phyloP scores from a whole-genome alignment of 2,113 vertebrate species.

The Cephalopholis sonnerati region DNA sequence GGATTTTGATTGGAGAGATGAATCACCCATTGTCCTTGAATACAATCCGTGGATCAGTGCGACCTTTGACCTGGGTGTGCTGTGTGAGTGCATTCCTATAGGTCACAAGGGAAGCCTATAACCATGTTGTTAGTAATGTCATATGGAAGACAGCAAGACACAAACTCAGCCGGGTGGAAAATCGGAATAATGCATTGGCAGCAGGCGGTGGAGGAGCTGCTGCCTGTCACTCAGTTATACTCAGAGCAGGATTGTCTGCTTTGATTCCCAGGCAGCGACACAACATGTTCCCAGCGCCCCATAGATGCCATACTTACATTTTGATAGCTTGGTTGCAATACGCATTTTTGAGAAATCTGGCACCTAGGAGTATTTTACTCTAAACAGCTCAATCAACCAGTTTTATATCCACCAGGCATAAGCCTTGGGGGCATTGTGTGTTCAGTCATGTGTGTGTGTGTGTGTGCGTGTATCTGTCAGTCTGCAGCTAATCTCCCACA shows the following conservation, averaged over 20 bases:
- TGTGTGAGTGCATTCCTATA: conserved; percentile 2
- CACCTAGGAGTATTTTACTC: background rate
- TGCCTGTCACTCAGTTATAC: conserved; percentile 33
- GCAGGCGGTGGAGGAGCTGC: conserved; percentile 24
- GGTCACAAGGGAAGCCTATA: conserved; percentile 48
- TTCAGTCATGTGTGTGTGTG: too few relatives aligned
- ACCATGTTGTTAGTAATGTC: conserved; percentile 20
- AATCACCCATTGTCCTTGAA: conserved; percentile 64
- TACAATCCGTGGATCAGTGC: background rate
- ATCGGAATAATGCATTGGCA: conserved; percentile 44
- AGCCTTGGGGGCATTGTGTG: too few relatives aligned
- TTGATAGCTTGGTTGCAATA: background rate
- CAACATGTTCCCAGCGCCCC: background rate
- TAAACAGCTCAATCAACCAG: background rate
- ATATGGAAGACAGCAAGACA: background rate
- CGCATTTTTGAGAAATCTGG: background rate
- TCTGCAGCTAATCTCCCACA: too few relatives aligned
- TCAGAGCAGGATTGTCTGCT: conserved; percentile 27
- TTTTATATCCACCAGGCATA: too few relatives aligned
- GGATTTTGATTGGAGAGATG: conserved; percentile 40
- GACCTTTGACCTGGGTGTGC: conserved; percentile 48
- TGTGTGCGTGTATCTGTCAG: too few relatives aligned
- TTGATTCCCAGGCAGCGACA: conserved; percentile 25
- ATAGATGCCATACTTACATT: background rate
- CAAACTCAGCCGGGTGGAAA: conserved; percentile 57